These are phyloP conservation scores for Heterodera filipjevi DNA, from an alignment of 2,888 invertebrate genomes.

Conservation along the genomic window DNA sequence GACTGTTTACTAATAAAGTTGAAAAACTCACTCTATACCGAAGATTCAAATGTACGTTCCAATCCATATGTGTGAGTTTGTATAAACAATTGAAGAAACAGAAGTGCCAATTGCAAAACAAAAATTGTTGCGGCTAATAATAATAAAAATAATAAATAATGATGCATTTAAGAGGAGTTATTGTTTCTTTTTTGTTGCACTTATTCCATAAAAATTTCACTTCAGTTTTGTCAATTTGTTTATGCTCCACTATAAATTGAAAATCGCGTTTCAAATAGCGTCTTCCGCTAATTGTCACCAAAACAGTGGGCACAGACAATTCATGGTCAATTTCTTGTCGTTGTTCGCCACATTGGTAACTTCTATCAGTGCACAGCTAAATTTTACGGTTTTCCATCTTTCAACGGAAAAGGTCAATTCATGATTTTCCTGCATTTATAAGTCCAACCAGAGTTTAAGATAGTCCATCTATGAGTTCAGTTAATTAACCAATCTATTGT, in stretches of 20 bases:
- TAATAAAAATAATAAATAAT: no score
- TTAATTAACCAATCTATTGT: no score
- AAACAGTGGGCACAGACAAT: neutral
- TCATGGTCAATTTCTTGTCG: neutral
- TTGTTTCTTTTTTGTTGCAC: no score
- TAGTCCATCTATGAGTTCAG: no score
- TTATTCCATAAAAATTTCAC: no score
- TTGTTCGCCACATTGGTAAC: neutral
- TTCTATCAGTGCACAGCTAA: neutral
- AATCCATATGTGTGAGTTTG: constrained; percentile 20
- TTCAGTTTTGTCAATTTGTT: neutral
- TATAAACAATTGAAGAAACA: neutral
- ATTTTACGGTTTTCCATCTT: no score
- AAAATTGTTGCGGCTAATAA: constrained; percentile 19
- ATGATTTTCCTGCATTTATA: no score
- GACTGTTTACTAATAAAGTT: no score
- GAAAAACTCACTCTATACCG: constrained; percentile 9
- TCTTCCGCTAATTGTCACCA: neutral
- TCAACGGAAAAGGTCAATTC: no score
- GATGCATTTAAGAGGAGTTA: no score
- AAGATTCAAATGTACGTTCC: constrained; percentile 26
- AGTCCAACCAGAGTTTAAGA: no score
- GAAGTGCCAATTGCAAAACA: constrained; percentile 1
- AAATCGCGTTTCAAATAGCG: neutral
- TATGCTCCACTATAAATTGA: neutral